Evolutionary conservation across 2,113 vertebrate genomes (phyloP).

Genomic region (Colistium nudipinnis): DNA sequence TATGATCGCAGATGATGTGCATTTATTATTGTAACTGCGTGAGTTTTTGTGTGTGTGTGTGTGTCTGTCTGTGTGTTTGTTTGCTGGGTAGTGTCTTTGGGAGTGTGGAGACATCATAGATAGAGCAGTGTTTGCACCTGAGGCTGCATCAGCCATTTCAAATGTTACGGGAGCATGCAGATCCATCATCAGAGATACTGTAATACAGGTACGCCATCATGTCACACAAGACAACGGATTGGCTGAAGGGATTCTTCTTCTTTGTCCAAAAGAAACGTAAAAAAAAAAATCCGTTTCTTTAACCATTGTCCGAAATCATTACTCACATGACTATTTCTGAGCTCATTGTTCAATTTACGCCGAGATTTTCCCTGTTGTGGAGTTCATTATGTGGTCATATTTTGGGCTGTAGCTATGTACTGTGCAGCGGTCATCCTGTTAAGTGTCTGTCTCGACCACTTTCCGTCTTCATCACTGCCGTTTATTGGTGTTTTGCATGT

Average conservation of each 20-base stretch:
- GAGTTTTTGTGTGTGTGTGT: not conserved
- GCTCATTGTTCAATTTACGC: not conserved
- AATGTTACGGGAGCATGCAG: slow-evolving; percentile 45
- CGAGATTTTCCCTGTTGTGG: not conserved
- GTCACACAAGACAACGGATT: not conserved
- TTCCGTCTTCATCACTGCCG: not conserved
- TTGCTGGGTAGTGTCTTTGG: not conserved
- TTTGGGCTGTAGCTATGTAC: not conserved
- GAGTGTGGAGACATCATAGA: slow-evolving; percentile 7
- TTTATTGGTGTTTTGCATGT: slow-evolving; percentile 33
- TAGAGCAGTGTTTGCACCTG: slow-evolving; percentile 29
- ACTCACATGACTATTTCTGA: not conserved
- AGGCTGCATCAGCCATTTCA: slow-evolving; percentile 46
- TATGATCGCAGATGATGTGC: not conserved
- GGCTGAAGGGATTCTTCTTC: not conserved
- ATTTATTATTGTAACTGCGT: not conserved
- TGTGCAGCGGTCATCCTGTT: not conserved
- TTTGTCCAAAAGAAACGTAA: not conserved
- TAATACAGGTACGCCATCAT: not conserved
- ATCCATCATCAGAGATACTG: slow-evolving; percentile 38
- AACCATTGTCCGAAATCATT: too few species aligned
- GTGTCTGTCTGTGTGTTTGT: not conserved
- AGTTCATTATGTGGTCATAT: not conserved
- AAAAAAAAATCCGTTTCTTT: slow-evolving; percentile 2
- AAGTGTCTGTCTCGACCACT: slow-evolving; percentile 2